Percentiles rank a stretch among this genome's conserved stretches.
phyloP scores from a whole-genome alignment of 2,888 invertebrate species.

The Cantharis rustica region DNA sequence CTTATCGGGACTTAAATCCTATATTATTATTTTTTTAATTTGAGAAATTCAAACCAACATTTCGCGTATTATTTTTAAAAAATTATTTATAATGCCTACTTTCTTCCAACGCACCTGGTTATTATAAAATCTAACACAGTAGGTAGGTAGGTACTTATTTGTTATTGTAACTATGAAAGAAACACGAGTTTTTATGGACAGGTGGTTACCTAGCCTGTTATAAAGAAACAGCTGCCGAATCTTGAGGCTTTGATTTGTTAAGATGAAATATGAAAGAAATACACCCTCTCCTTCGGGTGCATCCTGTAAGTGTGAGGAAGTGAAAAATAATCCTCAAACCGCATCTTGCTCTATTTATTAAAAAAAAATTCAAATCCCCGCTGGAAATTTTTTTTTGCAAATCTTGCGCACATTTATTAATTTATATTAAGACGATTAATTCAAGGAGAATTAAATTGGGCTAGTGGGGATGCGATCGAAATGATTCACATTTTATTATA shows the following conservation, averaged over 20 bases:
- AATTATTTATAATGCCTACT: neutral
- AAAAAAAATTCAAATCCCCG: neutral
- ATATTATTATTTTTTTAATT: neutral
- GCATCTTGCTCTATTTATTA: neutral
- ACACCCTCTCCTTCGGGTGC: constrained; percentile 11
- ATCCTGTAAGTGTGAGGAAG: constrained; percentile 8
- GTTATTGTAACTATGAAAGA: constrained; percentile 1
- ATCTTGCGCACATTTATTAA: neutral
- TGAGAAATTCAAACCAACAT: neutral
- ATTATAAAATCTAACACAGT: neutral
- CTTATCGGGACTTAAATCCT: neutral
- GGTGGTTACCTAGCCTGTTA: constrained; percentile 18
- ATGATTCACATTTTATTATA: constrained; percentile 13
- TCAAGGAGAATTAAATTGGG: neutral
- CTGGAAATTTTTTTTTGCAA: neutral
- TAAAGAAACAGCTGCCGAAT: constrained; percentile 19
- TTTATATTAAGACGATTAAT: neutral
- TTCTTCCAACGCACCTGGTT: constrained; percentile 10
- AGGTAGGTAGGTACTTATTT: neutral
- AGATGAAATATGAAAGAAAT: neutral
- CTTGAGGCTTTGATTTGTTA: constrained; percentile 6
- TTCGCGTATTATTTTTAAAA: neutral
- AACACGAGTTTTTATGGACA: constrained; percentile 14
- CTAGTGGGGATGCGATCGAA: neutral
- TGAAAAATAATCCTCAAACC: neutral